Conservation (phyloP, 2,888 invertebrate genomes). For the Chironomus tentans region DNA sequence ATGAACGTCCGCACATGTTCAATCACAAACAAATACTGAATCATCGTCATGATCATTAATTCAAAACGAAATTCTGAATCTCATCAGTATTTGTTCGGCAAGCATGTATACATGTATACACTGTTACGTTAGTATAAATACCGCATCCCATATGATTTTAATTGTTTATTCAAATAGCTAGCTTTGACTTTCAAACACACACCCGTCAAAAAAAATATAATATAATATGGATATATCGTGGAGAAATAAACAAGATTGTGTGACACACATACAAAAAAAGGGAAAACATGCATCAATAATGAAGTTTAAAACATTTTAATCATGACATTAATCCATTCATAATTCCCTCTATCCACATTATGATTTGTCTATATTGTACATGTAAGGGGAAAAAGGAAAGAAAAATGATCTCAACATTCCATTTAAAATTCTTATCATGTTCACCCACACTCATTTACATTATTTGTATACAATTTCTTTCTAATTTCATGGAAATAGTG, state of each 20-base stretch:
- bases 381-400: background rate
- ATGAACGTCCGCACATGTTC: background rate
- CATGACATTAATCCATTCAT: conserved; percentile 4
- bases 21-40: background rate
- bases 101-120: background rate
- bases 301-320: background rate
- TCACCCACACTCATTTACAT: background rate
- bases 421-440: background rate
- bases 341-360: conserved; percentile 9
- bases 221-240: no score
- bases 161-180: background rate
- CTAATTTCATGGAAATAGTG: background rate
- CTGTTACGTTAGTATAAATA: background rate
- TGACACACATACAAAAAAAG: no score
- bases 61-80: no score
- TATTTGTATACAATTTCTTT: background rate
- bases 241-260: no score
- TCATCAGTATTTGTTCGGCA: no score
- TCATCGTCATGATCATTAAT: no score
- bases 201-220: no score
- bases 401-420: background rate
- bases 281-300: background rate
- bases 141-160: background rate
- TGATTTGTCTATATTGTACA: background rate
- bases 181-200: no score